Evolutionary conservation across 2,113 vertebrate genomes (phyloP).

Genomic region (Phrynocephalus versicolor): DNA sequence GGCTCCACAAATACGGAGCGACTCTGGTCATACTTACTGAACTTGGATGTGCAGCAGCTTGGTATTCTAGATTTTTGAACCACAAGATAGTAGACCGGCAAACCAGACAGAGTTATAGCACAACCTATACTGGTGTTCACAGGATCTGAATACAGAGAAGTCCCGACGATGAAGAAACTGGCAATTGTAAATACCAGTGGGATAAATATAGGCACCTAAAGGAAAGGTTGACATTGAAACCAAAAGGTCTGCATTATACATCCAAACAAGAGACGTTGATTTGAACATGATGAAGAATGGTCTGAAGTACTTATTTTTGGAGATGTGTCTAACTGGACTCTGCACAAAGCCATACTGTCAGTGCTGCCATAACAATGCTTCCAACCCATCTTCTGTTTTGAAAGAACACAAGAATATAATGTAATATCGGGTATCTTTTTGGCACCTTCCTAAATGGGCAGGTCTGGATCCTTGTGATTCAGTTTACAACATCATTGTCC

Average conservation of each 20-base stretch:
- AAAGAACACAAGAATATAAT: neutral
- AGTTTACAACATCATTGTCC: neutral
- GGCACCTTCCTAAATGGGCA: neutral
- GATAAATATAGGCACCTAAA: constrained; percentile 53
- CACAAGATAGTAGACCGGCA: constrained; percentile 55
- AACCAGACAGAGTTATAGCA: constrained; percentile 48
- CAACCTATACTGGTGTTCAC: constrained; percentile 57
- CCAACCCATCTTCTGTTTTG: neutral
- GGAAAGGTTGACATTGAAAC: neutral
- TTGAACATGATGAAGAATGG: neutral
- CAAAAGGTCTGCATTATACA: neutral
- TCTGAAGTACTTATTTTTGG: neutral
- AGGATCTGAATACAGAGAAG: constrained; percentile 59
- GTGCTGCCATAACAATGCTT: neutral
- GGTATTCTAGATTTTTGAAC: constrained; percentile 28
- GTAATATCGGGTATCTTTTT: neutral
- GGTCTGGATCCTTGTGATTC: neutral
- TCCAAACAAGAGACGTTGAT: neutral
- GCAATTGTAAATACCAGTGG: constrained; percentile 47
- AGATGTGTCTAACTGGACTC: neutral
- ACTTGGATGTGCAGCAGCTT: constrained; percentile 31
- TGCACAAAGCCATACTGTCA: neutral
- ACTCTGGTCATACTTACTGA: constrained; percentile 27
- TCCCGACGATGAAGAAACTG: constrained; percentile 50
- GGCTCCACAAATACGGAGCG: neutral